Conservation (phyloP, 1,140 invertebrate species). For the Eulimnadia texana region DNA sequence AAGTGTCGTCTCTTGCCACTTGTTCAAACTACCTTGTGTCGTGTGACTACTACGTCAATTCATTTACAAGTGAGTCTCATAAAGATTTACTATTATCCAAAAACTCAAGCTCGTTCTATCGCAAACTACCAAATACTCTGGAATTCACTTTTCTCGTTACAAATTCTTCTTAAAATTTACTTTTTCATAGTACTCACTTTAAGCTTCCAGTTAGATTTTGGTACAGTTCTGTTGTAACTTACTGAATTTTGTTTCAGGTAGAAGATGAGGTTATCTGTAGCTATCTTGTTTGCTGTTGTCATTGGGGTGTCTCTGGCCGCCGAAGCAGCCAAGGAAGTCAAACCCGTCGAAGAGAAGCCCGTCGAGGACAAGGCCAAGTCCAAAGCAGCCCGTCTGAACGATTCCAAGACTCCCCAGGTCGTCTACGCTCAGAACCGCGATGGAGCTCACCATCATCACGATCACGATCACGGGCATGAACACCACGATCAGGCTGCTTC, state of each 20-base stretch:
- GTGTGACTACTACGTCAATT: background rate
- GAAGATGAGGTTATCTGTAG: background rate
- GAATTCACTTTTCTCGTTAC: background rate
- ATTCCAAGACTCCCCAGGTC: background rate
- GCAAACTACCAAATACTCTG: background rate
- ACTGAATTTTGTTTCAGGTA: background rate
- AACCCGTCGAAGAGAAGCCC: background rate
- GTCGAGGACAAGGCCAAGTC: background rate
- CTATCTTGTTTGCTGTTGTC: background rate
- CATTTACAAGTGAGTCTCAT: background rate
- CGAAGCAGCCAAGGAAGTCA: background rate
- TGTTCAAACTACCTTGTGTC: too few species aligned
- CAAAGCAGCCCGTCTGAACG: background rate
- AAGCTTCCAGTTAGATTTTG: background rate
- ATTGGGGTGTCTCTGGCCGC: background rate
- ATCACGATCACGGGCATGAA: constrained; percentile 6
- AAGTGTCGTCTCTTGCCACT: background rate
- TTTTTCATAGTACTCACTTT: background rate
- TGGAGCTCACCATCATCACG: constrained; percentile 12
- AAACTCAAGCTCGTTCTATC: background rate
- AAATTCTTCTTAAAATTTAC: too few species aligned
- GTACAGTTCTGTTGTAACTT: background rate
- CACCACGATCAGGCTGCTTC: constrained; percentile 1
- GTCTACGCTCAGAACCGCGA: constrained; percentile 9
- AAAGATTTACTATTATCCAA: background rate